Evolutionary conservation across 2,888 invertebrate species (phyloP).

Genomic region (Encarsia formosa): DNA sequence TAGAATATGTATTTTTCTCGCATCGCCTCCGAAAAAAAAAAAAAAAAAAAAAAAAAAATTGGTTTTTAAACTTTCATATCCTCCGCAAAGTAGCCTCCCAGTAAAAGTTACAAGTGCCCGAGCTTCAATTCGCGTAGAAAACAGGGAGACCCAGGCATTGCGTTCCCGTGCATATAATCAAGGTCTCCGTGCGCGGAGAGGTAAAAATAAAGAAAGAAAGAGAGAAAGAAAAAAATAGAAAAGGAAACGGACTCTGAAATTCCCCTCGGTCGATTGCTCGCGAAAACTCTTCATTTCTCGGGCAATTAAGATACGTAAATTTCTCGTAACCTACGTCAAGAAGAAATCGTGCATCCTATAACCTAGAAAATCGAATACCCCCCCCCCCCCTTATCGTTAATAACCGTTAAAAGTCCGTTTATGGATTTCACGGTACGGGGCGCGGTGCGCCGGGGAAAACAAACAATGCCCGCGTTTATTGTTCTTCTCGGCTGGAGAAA

Average conservation of each 20-base stretch:
- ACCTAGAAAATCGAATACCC: constrained; percentile 17
- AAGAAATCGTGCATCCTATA: constrained; percentile 24
- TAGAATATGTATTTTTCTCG: too few relatives aligned
- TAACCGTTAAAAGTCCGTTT: constrained; percentile 19
- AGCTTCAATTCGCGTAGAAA: neutral
- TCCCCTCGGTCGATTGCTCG: neutral
- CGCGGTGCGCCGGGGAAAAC: neutral
- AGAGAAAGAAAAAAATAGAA: neutral
- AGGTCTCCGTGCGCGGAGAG: too few relatives aligned
- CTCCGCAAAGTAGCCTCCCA: too few relatives aligned
- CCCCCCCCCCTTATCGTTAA: constrained; percentile 21
- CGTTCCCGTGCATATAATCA: too few relatives aligned
- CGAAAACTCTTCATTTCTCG: constrained; percentile 21
- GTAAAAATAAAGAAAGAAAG: neutral
- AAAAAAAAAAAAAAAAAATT: too few relatives aligned
- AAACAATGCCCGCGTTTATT: neutral
- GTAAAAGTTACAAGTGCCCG: neutral
- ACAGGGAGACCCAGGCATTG: too few relatives aligned
- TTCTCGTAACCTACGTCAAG: constrained; percentile 5
- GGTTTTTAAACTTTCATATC: too few relatives aligned
- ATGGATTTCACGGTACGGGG: neutral
- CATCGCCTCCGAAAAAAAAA: too few relatives aligned
- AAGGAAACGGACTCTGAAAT: neutral
- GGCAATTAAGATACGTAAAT: constrained; percentile 14
- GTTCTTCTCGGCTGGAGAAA: neutral